Percentiles rank a stretch among this genome's conserved stretches.
These are phyloP conservation scores for Aphelocoma coerulescens DNA, from an alignment of 2,113 vertebrate genomes.

Conservation along the genomic window DNA sequence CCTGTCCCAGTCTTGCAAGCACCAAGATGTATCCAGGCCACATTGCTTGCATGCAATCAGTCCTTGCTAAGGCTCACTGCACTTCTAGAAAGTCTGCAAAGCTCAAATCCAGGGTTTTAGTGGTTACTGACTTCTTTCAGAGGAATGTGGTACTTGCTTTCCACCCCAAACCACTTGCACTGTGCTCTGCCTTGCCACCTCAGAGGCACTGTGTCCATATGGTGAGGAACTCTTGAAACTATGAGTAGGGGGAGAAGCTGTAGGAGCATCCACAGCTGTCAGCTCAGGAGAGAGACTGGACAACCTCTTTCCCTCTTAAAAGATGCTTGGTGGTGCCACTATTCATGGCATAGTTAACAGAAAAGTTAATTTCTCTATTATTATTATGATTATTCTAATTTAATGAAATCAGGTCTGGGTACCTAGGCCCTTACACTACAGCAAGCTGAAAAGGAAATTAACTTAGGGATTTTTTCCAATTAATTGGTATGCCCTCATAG, in stretches of 20 bases:
- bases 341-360: not conserved
- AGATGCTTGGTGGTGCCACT: not conserved
- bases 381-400: not conserved
- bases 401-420: slow-evolving; percentile 67
- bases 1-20: not conserved
- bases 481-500: slow-evolving; percentile 63
- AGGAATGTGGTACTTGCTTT: not conserved
- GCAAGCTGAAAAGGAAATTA: slow-evolving; percentile 67
- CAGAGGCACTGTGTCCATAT: not conserved
- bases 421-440: slow-evolving; percentile 52
- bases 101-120: not conserved
- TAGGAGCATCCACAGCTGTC: not conserved
- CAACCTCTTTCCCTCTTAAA: not conserved
- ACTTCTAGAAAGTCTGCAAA: not conserved
- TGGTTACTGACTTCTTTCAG: not conserved
- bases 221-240: not conserved
- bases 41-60: not conserved
- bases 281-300: not conserved
- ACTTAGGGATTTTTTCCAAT: slow-evolving; percentile 65
- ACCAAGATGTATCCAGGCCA: not conserved
- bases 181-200: not conserved
- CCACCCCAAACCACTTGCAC: not conserved
- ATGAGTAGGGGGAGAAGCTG: not conserved
- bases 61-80: not conserved
- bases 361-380: slow-evolving; percentile 9